These are phyloP conservation scores for Drosophila serrata DNA, from an alignment of 1,140 invertebrate genomes.

Conservation along the genomic window DNA sequence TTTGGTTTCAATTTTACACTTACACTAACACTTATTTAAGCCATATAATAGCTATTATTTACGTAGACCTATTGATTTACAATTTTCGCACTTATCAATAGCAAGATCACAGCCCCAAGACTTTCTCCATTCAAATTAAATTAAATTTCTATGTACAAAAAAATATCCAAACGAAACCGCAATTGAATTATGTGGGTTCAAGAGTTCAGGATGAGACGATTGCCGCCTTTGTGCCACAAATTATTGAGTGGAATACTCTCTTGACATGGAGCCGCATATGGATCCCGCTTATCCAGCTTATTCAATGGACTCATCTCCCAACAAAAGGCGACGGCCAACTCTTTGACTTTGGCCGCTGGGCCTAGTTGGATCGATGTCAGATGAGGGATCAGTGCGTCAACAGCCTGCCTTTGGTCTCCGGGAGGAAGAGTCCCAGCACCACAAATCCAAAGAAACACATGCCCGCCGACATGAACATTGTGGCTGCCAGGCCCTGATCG, in stretches of 20 bases:
- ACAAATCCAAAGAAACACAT: conserved; percentile 65
- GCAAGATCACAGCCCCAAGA: conserved; percentile 53
- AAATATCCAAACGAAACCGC: conserved; percentile 26
- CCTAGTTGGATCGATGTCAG: conserved; percentile 27
- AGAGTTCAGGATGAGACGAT: conserved; percentile 68
- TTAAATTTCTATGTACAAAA: conserved; percentile 46
- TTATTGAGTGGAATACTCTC: conserved; percentile 41
- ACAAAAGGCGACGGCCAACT: conserved; percentile 41
- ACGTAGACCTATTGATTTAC: conserved; percentile 33
- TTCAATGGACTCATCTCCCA: conserved; percentile 50
- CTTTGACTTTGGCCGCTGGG: conserved; percentile 54
- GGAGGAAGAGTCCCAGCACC: conserved; percentile 68
- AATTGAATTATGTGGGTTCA: conserved; percentile 69
- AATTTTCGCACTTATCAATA: conserved; percentile 53
- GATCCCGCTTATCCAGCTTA: conserved; percentile 33
- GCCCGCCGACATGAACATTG: conserved; percentile 69
- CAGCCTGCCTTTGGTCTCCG: conserved; percentile 76
- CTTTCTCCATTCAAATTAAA: conserved; percentile 62
- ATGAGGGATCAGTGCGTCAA: conserved; percentile 58
- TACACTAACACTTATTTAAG: conserved; percentile 11
- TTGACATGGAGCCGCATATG: conserved; percentile 25
- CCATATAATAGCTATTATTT: conserved; percentile 18
- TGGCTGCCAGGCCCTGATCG: conserved; percentile 55
- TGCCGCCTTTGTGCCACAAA: conserved; percentile 43
- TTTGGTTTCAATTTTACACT: not conserved